Percentiles rank a stretch among this genome's conserved stretches.
Evolutionary conservation across 2,888 invertebrate genomes (phyloP).

Genomic region (Oscheius sp.): DNA sequence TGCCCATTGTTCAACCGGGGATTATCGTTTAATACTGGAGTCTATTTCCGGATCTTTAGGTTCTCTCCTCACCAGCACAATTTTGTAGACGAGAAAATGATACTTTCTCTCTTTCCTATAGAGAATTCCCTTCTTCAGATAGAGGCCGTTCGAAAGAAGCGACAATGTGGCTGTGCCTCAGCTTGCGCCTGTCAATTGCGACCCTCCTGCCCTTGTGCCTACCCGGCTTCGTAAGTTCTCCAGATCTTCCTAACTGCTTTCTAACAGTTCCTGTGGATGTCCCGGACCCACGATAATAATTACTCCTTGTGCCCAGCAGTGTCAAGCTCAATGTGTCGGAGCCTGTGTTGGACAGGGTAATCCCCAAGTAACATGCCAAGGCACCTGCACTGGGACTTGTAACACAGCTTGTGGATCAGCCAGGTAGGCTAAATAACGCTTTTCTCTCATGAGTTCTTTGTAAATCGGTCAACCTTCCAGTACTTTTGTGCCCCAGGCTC

Average conservation of each 20-base stretch:
- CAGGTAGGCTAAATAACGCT: neutral
- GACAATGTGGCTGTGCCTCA: constrained; percentile 52
- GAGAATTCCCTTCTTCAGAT: neutral
- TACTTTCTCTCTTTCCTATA: neutral
- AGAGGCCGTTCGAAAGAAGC: constrained; percentile 39
- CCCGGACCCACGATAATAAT: constrained; percentile 3
- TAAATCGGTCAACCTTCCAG: neutral
- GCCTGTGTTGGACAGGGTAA: constrained; percentile 28
- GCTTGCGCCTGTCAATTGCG: constrained; percentile 28
- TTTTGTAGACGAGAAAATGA: neutral
- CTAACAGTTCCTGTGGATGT: constrained; percentile 5
- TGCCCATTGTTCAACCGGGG: neutral
- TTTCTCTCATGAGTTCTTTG: neutral
- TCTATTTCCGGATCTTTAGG: neutral
- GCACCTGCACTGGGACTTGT: constrained; percentile 34
- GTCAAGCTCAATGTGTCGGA: constrained; percentile 35
- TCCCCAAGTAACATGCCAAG: constrained; percentile 14
- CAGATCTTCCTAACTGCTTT: neutral
- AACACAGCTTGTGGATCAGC: constrained; percentile 34
- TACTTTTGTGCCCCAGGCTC: neutral
- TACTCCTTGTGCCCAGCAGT: constrained; percentile 28
- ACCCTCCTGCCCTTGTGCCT: constrained; percentile 27
- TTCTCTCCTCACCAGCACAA: neutral
- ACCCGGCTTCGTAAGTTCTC: constrained; percentile 17
- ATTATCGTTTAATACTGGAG: neutral